Percentiles rank a stretch among this genome's conserved stretches.
Conservation (phyloP, 35 echinoderm and acorn worm species). For the Lytechinus pictus region DNA sequence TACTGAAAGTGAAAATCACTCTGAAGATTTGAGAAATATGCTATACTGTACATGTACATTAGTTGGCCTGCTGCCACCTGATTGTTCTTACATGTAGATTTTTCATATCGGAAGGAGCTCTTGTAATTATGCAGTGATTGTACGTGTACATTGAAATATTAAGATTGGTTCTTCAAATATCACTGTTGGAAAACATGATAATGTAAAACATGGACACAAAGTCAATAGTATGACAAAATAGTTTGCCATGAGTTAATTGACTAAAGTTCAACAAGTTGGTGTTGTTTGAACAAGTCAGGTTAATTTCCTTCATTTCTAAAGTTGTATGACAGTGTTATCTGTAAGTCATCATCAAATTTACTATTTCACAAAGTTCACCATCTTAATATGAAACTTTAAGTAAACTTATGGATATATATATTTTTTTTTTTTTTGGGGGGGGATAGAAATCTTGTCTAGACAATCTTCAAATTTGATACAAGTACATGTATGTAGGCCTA, state of each 20-base stretch:
- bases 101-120: neutral
- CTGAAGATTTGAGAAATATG: too few relatives aligned
- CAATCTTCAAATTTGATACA: too few relatives aligned
- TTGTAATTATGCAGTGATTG: neutral
- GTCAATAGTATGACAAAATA: neutral
- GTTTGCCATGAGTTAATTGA: neutral
- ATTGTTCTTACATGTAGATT: too few relatives aligned
- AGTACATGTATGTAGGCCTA: too few relatives aligned
- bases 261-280: neutral
- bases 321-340: neutral
- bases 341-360: too few relatives aligned
- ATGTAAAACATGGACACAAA: neutral
- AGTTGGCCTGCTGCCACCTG: too few relatives aligned
- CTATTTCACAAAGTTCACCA: neutral
- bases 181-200: neutral
- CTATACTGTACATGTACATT: too few relatives aligned
- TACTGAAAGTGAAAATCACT: too few relatives aligned
- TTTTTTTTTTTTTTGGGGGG: too few relatives aligned
- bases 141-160: neutral
- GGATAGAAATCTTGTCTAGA: too few relatives aligned
- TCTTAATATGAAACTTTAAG: neutral
- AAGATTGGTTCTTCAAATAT: neutral
- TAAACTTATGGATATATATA: neutral
- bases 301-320: neutral
- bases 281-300: neutral